phyloP scores from a whole-genome alignment of 2,888 invertebrate species.

The Poecilobothrus nobilitatus region DNA sequence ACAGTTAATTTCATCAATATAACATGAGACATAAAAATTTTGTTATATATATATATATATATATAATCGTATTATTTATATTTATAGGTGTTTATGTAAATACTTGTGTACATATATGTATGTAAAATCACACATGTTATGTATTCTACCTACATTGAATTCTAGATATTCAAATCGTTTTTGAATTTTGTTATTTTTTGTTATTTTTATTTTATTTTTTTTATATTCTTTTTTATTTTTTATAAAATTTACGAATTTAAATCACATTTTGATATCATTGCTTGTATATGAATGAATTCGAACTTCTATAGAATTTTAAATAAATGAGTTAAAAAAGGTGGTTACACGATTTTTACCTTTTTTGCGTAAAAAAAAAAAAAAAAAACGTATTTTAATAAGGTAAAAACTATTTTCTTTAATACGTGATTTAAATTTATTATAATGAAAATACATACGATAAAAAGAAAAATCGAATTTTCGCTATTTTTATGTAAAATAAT shows the following conservation, averaged over 20 bases:
- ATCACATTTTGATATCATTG: neutral
- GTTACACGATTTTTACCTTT: too few relatives aligned
- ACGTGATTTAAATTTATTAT: slow-evolving; percentile 4
- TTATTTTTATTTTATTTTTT: neutral
- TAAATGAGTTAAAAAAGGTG: neutral
- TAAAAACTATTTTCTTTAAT: neutral
- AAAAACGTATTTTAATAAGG: neutral
- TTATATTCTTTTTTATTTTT: neutral
- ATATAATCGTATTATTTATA: too few relatives aligned
- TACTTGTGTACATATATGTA: too few relatives aligned
- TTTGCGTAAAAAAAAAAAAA: too few relatives aligned
- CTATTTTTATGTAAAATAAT: neutral
- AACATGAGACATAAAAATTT: neutral
- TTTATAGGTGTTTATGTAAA: too few relatives aligned
- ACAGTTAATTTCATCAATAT: neutral
- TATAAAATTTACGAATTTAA: neutral
- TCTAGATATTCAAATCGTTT: neutral
- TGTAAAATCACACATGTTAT: neutral
- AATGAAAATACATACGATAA: neutral
- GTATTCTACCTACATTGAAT: neutral
- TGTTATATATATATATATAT: too few relatives aligned
- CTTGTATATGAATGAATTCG: slow-evolving; percentile 1
- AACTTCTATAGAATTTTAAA: neutral
- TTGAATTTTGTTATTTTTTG: too few relatives aligned
- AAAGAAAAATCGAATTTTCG: neutral